These are phyloP conservation scores for Isichthys henryi DNA, from an alignment of 2,113 vertebrate species.

Conservation along the genomic window DNA sequence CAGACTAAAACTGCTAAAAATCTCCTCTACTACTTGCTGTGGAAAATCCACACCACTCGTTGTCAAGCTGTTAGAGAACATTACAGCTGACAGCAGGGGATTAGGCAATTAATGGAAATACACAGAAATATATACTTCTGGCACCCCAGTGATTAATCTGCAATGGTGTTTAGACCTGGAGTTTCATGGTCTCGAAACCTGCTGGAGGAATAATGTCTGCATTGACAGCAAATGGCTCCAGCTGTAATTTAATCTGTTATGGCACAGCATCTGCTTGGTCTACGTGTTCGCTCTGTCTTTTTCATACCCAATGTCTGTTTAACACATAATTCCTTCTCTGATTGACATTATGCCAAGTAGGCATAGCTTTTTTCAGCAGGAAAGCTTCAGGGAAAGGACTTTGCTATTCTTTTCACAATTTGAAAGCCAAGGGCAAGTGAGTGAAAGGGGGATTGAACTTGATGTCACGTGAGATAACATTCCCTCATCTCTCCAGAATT, in stretches of 20 bases:
- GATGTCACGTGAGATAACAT: not conserved
- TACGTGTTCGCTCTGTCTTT: not conserved
- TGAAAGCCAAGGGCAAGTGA: not conserved
- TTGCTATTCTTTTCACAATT: not conserved
- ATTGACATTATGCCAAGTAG: not conserved
- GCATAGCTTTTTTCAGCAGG: not conserved
- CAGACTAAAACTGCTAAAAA: not conserved
- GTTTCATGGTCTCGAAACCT: not conserved
- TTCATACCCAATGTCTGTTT: not conserved
- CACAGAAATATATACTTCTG: not conserved
- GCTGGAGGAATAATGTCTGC: not conserved
- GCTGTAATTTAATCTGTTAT: not conserved
- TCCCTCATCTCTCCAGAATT: constrained; percentile 42
- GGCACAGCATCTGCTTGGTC: not conserved
- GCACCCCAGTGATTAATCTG: not conserved
- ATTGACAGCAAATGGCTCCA: not conserved
- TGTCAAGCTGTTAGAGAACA: not conserved
- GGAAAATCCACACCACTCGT: not conserved
- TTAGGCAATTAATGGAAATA: not conserved
- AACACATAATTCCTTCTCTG: not conserved
- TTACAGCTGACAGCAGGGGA: not conserved
- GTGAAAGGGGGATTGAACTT: not conserved
- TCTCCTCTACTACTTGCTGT: not conserved
- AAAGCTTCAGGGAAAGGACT: not conserved
- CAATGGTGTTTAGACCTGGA: not conserved